phyloP scores from a whole-genome alignment of 2,888 invertebrate species.

The Cheilosia pagana region DNA sequence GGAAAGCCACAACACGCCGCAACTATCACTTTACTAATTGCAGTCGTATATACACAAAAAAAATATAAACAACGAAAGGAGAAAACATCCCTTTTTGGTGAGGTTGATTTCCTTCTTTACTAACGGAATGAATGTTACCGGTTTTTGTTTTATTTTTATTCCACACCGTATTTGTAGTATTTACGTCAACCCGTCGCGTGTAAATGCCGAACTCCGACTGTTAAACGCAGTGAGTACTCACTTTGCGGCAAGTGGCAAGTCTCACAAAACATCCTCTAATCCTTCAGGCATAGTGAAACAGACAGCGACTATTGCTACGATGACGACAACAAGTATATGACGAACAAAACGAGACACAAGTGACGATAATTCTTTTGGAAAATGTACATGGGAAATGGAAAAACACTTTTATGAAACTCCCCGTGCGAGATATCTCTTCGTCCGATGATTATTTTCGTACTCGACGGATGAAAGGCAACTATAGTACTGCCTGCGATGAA shows the following conservation, averaged over 20 bases:
- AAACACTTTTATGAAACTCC: constrained; percentile 45
- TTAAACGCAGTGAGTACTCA: constrained; percentile 48
- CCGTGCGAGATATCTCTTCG: constrained; percentile 28
- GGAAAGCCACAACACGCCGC: constrained; percentile 6
- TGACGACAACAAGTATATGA: constrained; percentile 48
- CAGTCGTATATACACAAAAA: neutral
- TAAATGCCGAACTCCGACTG: constrained; percentile 72
- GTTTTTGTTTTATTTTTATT: constrained; percentile 3
- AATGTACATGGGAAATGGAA: constrained; percentile 31
- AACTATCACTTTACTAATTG: constrained; percentile 46
- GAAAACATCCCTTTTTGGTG: constrained; percentile 30
- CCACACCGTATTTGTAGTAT: constrained; percentile 9
- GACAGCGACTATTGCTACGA: constrained; percentile 37
- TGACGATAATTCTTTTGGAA: constrained; percentile 54
- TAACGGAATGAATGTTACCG: constrained; percentile 33
- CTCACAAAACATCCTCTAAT: constrained; percentile 56
- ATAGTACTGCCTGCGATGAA: constrained; percentile 49
- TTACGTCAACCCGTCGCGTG: constrained; percentile 65
- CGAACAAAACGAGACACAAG: constrained; percentile 53
- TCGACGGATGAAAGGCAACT: constrained; percentile 52
- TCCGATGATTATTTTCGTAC: constrained; percentile 65
- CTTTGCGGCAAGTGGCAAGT: constrained; percentile 43
- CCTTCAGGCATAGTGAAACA: constrained; percentile 54
- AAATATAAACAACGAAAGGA: constrained; percentile 13
- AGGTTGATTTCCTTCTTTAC: constrained; percentile 35